Conservation (phyloP, 1,140 invertebrate genomes). For the Drosophila auraria region DNA sequence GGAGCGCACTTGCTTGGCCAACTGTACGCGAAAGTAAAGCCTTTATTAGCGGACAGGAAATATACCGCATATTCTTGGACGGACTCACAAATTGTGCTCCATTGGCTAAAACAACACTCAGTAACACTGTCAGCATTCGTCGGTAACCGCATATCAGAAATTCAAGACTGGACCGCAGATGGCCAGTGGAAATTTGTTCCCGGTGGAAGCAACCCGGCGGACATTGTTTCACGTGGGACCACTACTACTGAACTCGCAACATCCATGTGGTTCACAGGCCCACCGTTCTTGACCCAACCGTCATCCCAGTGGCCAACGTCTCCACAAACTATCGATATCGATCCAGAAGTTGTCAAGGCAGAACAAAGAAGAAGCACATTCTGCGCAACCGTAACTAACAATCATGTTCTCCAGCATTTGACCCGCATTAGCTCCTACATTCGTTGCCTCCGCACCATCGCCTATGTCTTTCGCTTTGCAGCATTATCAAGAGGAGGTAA, state of each 20-base stretch:
- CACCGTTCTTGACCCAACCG: background rate
- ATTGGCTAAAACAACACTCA: no score
- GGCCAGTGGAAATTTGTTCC: background rate
- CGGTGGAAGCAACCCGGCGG: background rate
- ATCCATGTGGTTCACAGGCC: constrained; percentile 13
- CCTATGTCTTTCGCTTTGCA: background rate
- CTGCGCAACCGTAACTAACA: background rate
- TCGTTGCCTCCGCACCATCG: no score
- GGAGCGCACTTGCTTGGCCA: no score
- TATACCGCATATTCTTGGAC: no score
- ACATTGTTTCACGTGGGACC: background rate
- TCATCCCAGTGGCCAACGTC: constrained; percentile 43
- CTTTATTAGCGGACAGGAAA: no score
- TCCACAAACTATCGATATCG: background rate
- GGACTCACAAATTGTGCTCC: no score
- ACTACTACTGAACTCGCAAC: background rate
- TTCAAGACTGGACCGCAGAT: constrained; percentile 3
- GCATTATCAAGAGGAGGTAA: background rate
- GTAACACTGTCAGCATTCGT: background rate
- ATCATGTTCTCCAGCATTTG: background rate
- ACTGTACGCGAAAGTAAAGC: no score
- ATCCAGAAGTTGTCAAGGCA: background rate
- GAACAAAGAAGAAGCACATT: background rate
- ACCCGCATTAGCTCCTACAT: no score
- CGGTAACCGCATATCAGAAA: constrained; percentile 7